A percentile compares a stretch with the other conserved stretches of the same genome.
Evolutionary conservation across 2,888 invertebrate genomes (phyloP).

Genomic region (Caenorhabditis virilis): DNA sequence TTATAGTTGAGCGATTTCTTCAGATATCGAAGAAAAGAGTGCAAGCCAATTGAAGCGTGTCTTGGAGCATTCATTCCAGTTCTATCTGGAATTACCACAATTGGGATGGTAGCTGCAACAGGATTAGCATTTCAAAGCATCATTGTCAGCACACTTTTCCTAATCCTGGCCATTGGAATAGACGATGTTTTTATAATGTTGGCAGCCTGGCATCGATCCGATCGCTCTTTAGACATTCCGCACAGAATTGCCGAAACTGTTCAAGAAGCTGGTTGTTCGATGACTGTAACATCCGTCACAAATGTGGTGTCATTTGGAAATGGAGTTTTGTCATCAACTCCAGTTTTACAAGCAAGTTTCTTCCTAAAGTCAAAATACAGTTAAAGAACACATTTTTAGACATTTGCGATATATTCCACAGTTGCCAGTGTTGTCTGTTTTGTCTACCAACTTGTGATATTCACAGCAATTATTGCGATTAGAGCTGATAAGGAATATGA

Average conservation of each 20-base stretch:
- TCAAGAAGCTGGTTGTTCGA: slow-evolving; percentile 56
- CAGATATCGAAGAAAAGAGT: slow-evolving; percentile 39
- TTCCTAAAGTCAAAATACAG: too few relatives aligned
- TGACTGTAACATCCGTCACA: slow-evolving; percentile 58
- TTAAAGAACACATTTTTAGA: slow-evolving; percentile 39
- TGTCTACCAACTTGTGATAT: slow-evolving; percentile 54
- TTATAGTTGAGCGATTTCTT: background rate
- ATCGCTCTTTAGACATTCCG: slow-evolving; percentile 33
- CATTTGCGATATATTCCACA: slow-evolving; percentile 56
- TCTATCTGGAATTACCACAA: slow-evolving; percentile 47
- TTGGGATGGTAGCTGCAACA: slow-evolving; percentile 52
- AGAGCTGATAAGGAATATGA: slow-evolving; percentile 50
- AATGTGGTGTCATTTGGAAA: slow-evolving; percentile 60
- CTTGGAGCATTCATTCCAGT: slow-evolving; percentile 55
- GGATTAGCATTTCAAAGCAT: slow-evolving; percentile 58
- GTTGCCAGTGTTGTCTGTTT: slow-evolving; percentile 56
- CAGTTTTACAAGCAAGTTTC: slow-evolving; percentile 45
- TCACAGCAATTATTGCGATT: slow-evolving; percentile 54
- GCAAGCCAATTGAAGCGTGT: slow-evolving; percentile 53
- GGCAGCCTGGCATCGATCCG: slow-evolving; percentile 54
- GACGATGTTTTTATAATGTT: slow-evolving; percentile 59
- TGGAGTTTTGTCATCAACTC: slow-evolving; percentile 56
- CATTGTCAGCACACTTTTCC: slow-evolving; percentile 52
- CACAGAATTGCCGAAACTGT: slow-evolving; percentile 41
- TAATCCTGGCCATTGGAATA: slow-evolving; percentile 54